These are phyloP conservation scores for Cydia amplana DNA, from an alignment of 1,140 invertebrate genomes.

Conservation along the genomic window DNA sequence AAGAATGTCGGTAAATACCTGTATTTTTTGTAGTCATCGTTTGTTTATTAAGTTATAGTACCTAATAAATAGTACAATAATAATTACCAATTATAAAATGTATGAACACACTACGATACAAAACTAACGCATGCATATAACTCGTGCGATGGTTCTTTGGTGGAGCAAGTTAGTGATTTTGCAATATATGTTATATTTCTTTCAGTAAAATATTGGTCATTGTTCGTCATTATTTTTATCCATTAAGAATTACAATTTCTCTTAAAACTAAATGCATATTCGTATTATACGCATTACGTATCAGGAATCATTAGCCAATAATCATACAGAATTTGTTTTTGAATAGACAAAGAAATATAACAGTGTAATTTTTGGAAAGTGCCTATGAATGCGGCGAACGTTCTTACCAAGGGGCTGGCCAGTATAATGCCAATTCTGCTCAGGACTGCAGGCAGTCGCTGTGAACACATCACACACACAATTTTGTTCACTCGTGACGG, in stretches of 20 bases:
- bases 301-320: not conserved
- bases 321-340: not conserved
- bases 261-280: not conserved
- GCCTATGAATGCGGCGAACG: constrained; percentile 75
- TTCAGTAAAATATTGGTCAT: not conserved
- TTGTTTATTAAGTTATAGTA: not conserved
- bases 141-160: constrained; percentile 17
- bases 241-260: not conserved
- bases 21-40: not conserved
- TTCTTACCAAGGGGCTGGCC: constrained; percentile 95
- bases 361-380: constrained; percentile 62
- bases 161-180: constrained; percentile 18
- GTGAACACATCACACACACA: constrained; percentile 84
- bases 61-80: not conserved
- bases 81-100: constrained; percentile 11
- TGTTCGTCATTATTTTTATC: not conserved
- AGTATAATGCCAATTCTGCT: constrained; percentile 95
- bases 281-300: no score
- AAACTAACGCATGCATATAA: constrained; percentile 19
- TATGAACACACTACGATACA: not conserved
- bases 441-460: constrained; percentile 94
- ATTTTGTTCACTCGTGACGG: constrained; percentile 75
- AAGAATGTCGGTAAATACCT: not conserved
- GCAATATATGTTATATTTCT: constrained; percentile 37
- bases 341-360: constrained; percentile 60